phyloP scores from a whole-genome alignment of 2,113 vertebrate species.

The Dromaius novaehollandiae region DNA sequence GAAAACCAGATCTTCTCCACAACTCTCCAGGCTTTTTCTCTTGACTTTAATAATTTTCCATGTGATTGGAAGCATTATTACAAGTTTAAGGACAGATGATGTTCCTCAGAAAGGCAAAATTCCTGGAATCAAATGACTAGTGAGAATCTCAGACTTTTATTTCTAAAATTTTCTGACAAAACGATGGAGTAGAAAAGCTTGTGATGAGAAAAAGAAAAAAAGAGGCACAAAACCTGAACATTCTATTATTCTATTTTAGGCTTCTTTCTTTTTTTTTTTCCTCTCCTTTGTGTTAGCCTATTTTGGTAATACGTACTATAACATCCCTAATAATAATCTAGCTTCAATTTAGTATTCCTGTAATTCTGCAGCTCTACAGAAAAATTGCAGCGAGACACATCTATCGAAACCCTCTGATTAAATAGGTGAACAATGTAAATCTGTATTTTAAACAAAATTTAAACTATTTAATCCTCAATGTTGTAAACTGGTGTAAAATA shows the following conservation, averaged over 20 bases:
- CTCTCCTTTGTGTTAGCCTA: background rate
- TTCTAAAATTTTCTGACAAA: background rate
- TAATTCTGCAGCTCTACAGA: background rate
- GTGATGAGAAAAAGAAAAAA: background rate
- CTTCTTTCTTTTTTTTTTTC: rapidly evolving
- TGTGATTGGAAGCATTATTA: background rate
- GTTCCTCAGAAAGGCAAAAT: background rate
- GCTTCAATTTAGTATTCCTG: background rate
- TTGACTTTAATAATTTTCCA: background rate
- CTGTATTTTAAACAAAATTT: background rate
- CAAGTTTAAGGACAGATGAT: background rate
- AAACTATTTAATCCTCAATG: background rate
- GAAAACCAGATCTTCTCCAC: background rate
- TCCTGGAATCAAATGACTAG: background rate
- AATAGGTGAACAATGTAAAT: background rate
- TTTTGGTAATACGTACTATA: background rate
- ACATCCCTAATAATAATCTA: background rate
- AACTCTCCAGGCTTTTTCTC: background rate
- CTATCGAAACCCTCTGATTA: background rate
- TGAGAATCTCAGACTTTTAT: background rate
- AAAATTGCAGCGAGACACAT: background rate
- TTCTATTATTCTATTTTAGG: background rate
- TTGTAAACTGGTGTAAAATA: background rate
- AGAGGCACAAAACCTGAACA: background rate
- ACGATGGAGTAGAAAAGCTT: background rate